Conservation (phyloP, 2,888 invertebrate genomes). For the Dione juno region DNA sequence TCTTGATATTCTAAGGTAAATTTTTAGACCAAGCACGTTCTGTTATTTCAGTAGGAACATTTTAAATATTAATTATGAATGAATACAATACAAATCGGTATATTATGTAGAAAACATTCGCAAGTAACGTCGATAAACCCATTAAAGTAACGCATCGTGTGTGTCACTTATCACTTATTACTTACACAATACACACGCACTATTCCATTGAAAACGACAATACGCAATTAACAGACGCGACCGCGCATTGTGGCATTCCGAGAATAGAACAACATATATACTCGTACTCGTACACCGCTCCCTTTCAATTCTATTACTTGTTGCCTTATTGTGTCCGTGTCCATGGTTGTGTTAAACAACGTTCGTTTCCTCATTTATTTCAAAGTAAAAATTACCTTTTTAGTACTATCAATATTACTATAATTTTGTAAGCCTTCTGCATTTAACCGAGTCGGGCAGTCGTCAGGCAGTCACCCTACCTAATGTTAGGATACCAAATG, state of each 20-base stretch:
- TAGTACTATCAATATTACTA: no score
- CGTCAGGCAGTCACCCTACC: no score
- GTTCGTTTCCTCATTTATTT: not conserved
- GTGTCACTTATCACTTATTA: no score
- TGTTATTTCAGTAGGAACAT: no score
- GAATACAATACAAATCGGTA: no score
- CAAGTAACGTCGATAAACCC: conserved; percentile 12
- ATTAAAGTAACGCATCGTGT: conserved; percentile 8
- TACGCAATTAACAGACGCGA: conserved; percentile 28
- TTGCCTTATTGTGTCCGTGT: not conserved
- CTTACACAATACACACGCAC: conserved; percentile 7
- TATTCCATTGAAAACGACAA: conserved; percentile 28
- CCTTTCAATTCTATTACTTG: conserved; percentile 10
- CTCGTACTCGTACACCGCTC: conserved; percentile 18
- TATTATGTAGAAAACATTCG: not conserved
- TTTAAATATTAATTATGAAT: no score
- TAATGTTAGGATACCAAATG: no score
- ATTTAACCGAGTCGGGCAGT: no score
- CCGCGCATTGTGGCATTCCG: conserved; percentile 30
- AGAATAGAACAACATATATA: conserved; percentile 22
- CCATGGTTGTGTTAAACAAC: not conserved
- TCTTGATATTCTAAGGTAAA: no score
- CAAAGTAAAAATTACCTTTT: no score
- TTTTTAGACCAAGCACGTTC: no score
- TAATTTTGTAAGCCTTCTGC: no score